Evolutionary conservation across 2,888 invertebrate genomes (phyloP), one percentile per base, ranked within the genome.

Genomic region (Sthenelais limicola): DNA sequence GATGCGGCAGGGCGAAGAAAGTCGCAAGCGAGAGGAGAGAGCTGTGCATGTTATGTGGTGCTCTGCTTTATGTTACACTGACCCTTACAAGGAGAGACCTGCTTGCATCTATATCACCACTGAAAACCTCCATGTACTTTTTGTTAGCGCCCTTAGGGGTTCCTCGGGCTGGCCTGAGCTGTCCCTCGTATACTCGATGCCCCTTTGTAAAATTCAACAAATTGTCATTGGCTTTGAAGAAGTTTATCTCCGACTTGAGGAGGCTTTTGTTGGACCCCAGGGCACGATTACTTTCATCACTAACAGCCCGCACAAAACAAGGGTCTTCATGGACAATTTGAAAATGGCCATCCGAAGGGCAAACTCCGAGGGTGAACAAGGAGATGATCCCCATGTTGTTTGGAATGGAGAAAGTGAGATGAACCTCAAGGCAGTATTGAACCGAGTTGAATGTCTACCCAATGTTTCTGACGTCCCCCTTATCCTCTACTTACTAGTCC

Each of bases 191-290:
- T 81, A 83, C 38, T 84, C 84, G 58, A 77, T 87, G 4, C 84
- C 84, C 0, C 73, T 85, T 38, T 77, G 80, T 54, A 85, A 85
- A 78, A 80, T 87, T 21, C 83, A 85, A 68, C 83, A 85, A 72
- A 72, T 84, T 0, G 75, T 85, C n/a, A 74, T 85, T 33, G 86
- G 86, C 7, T 78, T 81, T 5, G 81, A 82, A 67, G 80, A 81
- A 43, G 80, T 82, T 38, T 86, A 80, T 74, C 62, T 86, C 5
- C 77, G 85, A 0, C 73, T 87, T 1, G 86, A 86, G 71, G 86
- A 85, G 74, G 82, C 85, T 0, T 86, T 84, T 74, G 82, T 85
- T 21, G 84, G 83, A 1, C 78, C 83, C 15, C 75, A 80, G 66
- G 85, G 85, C 18, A 84, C 83, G 24, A 83, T 85, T 76, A 82